Conservation (phyloP, 2,888 invertebrate genomes). For the Morpho achilles region DNA sequence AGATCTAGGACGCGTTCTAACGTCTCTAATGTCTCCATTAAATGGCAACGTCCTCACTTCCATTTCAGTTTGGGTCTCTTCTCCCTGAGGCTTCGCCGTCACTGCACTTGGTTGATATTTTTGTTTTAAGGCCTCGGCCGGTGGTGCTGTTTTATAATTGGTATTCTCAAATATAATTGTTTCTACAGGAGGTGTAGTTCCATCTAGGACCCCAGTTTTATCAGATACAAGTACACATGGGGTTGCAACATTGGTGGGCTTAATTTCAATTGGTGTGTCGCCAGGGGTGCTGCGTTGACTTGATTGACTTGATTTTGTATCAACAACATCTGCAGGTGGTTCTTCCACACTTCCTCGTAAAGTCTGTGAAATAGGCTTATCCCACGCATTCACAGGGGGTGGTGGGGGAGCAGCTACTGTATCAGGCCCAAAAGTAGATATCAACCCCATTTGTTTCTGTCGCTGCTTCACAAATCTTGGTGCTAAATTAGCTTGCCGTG, state of each 20-base stretch:
- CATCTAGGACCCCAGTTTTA: constrained; percentile 82
- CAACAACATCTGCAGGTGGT: constrained; percentile 41
- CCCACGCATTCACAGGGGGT: constrained; percentile 91
- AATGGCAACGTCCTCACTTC: constrained; percentile 57
- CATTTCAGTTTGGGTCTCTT: constrained; percentile 76
- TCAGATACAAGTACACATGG: constrained; percentile 54
- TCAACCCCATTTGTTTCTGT: constrained; percentile 72
- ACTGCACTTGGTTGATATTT: constrained; percentile 75
- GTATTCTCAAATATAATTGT: constrained; percentile 96
- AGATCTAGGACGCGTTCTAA: constrained; percentile 60
- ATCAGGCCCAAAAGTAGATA: constrained; percentile 67
- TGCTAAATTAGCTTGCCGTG: constrained; percentile 82
- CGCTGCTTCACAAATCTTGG: constrained; percentile 89
- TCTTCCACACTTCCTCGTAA: constrained; percentile 78
- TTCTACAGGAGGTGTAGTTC: constrained; percentile 89
- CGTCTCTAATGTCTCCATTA: constrained; percentile 70
- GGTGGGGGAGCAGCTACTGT: constrained; percentile 81
- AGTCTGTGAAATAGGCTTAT: constrained; percentile 87
- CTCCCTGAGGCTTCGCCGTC: constrained; percentile 65
- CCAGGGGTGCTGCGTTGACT: constrained; percentile 70
- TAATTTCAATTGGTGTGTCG: constrained; percentile 52
- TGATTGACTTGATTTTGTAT: constrained; percentile 61
- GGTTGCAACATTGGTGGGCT: constrained; percentile 38
- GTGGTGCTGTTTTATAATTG: constrained; percentile 89
- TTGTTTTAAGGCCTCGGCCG: constrained; percentile 82